Percentiles rank a stretch among this genome's conserved stretches.
Evolutionary conservation across 1,140 invertebrate species (phyloP).

Genomic region (Diorhabda carinulata): DNA sequence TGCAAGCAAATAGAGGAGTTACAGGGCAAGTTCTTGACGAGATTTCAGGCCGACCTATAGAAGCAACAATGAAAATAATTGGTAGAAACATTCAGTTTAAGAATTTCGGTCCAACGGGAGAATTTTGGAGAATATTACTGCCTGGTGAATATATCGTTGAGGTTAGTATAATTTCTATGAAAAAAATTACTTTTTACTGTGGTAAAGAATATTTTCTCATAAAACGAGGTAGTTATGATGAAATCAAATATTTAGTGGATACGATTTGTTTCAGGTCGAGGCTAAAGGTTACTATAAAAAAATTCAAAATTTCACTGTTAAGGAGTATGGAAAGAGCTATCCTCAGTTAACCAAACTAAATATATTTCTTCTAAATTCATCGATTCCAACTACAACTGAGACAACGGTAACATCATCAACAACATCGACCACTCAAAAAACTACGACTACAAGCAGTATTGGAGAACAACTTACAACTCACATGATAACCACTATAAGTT

Average conservation of each 20-base stretch:
- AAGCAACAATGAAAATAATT: slow-evolving; percentile 46
- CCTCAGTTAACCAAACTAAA: not conserved
- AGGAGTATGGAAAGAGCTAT: not conserved
- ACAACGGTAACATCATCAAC: not conserved
- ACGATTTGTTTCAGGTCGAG: not conserved
- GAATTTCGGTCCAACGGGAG: slow-evolving; percentile 33
- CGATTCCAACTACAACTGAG: not conserved
- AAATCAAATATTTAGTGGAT: not conserved
- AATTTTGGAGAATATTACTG: slow-evolving; percentile 45
- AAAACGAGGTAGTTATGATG: not conserved
- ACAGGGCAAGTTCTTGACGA: slow-evolving; percentile 50
- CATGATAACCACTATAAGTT: no score
- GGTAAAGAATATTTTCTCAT: not conserved
- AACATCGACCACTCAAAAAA: not conserved
- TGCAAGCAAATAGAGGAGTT: slow-evolving; percentile 49
- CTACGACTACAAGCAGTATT: no score
- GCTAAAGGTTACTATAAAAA: not conserved
- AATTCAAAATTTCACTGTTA: not conserved
- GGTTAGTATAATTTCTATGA: slow-evolving; percentile 25
- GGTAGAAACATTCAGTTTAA: slow-evolving; percentile 47
- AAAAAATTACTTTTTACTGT: not conserved
- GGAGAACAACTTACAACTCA: no score
- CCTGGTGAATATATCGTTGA: slow-evolving; percentile 41
- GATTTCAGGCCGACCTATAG: slow-evolving; percentile 43
- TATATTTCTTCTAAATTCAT: not conserved